phyloP scores from a whole-genome alignment of 2,797 vertebrate species.

The Nannoperca australis region DNA sequence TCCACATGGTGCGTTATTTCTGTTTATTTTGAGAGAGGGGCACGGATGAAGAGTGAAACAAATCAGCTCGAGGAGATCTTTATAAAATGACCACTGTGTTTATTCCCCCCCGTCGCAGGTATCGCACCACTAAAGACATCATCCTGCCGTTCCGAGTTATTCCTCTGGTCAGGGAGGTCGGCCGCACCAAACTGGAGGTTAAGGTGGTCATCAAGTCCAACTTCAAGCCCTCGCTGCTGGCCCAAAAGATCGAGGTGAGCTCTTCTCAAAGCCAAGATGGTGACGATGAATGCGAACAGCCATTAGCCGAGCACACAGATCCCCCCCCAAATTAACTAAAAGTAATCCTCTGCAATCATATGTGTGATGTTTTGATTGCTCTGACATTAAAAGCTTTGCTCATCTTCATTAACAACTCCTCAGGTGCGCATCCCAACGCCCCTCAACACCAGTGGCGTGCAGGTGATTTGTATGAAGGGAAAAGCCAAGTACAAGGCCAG shows the following conservation, averaged over 20 bases:
- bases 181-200: constrained; percentile 97
- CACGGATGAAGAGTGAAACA: not conserved
- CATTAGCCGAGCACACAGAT: not conserved
- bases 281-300: not conserved
- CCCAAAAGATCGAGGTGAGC: constrained; percentile 98
- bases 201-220: constrained; percentile 99
- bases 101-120: constrained; percentile 80
- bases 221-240: constrained; percentile 97
- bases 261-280: not conserved
- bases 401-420: not conserved
- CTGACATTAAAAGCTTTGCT: not conserved
- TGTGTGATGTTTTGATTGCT: not conserved
- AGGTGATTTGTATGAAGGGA: constrained; percentile 99
- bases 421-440: constrained; percentile 98
- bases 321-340: not conserved
- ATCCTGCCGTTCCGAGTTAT: constrained; percentile 99
- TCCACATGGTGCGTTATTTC: not conserved
- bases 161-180: constrained; percentile 96
- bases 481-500: constrained; percentile 99
- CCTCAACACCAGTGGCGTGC: constrained; percentile 97
- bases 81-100: not conserved
- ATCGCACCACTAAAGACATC: constrained; percentile 99
- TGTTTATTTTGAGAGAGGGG: not conserved
- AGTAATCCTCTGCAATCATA: not conserved
- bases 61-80: not conserved